Conservation (phyloP, 2,888 invertebrate species). For the Chymomyza caudatula region DNA sequence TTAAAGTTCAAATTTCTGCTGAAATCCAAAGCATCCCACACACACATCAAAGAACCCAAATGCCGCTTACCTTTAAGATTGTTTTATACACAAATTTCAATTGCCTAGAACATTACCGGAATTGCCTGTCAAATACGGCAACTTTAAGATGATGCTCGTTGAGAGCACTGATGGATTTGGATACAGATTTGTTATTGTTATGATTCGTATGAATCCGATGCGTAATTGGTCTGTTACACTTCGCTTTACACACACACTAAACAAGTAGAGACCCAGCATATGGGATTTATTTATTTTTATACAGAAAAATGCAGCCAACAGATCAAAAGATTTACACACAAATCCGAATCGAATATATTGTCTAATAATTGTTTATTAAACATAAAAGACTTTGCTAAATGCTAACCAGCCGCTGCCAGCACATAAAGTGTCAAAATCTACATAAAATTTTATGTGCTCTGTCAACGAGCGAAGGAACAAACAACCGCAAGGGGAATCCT, state of each 20-base stretch:
- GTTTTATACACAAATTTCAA: neutral
- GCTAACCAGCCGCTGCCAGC: slow-evolving; percentile 57
- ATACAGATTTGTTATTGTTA: slow-evolving; percentile 64
- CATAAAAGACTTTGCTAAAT: slow-evolving; percentile 58
- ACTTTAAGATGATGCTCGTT: neutral
- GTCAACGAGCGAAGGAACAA: neutral
- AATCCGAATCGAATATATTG: slow-evolving; percentile 33
- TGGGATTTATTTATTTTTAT: slow-evolving; percentile 52
- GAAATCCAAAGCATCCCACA: slow-evolving; percentile 20
- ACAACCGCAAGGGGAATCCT: neutral
- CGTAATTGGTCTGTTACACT: slow-evolving; percentile 46
- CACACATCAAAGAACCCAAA: slow-evolving; percentile 43
- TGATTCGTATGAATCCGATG: slow-evolving; percentile 64
- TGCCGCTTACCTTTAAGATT: slow-evolving; percentile 6
- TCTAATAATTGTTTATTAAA: slow-evolving; percentile 71
- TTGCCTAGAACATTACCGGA: slow-evolving; percentile 20
- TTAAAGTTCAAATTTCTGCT: neutral
- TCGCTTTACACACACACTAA: slow-evolving; percentile 7
- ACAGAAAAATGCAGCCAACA: slow-evolving; percentile 15
- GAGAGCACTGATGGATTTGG: slow-evolving; percentile 2
- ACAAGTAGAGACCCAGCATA: neutral
- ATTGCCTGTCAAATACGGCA: slow-evolving; percentile 43
- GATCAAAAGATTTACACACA: slow-evolving; percentile 52
- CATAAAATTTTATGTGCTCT: slow-evolving; percentile 54
- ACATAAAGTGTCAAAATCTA: slow-evolving; percentile 41